phyloP scores from a whole-genome alignment of 2,113 vertebrate genomes.

The Grus americana region DNA sequence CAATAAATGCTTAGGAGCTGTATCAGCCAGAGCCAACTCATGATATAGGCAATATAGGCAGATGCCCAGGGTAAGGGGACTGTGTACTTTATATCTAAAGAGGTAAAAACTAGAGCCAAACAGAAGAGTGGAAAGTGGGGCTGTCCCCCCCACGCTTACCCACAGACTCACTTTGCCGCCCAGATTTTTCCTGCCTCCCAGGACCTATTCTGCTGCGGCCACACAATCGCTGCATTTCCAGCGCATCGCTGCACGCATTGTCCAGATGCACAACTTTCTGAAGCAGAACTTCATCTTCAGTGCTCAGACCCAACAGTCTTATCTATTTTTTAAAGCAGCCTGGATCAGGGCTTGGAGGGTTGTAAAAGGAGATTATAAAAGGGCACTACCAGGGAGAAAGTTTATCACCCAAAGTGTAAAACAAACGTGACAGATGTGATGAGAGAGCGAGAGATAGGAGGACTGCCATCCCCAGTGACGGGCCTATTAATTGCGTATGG shows the following conservation, averaged over 20 bases:
- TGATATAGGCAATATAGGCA: not conserved
- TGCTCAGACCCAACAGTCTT: not conserved
- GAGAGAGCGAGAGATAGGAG: not conserved
- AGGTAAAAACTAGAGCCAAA: not conserved
- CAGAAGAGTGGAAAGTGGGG: not conserved
- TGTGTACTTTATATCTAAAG: not conserved
- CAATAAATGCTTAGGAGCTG: not conserved
- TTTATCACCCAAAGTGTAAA: not conserved
- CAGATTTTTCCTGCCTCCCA: not conserved
- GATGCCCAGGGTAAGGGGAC: not conserved
- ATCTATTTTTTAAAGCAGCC: not conserved
- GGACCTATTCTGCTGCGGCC: not conserved
- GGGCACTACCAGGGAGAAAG: not conserved
- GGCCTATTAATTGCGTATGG: not conserved
- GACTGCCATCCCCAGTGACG: not conserved
- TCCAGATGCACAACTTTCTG: not conserved
- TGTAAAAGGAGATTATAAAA: not conserved
- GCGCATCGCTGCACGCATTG: accelerated
- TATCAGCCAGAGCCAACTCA: not conserved
- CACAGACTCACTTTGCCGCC: not conserved
- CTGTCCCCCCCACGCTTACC: not conserved
- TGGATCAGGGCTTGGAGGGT: not conserved
- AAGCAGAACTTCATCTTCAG: not conserved
- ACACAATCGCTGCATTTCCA: not conserved
- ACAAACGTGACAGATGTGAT: not conserved